Evolutionary conservation across 2,113 vertebrate genomes (phyloP).

Genomic region (Oreocharis arfaki): DNA sequence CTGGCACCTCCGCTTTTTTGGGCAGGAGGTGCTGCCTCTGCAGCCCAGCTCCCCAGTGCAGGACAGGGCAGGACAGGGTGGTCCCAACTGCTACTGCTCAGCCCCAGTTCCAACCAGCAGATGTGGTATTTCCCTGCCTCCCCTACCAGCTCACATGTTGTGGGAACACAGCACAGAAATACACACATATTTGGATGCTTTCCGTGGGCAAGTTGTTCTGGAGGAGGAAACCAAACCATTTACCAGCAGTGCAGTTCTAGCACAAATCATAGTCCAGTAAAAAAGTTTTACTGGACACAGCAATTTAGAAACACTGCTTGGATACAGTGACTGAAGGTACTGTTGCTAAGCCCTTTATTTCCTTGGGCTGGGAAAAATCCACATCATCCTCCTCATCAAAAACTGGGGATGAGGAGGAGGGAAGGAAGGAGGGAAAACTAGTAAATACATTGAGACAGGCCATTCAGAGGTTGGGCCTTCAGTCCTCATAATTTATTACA

Average conservation of each 20-base stretch:
- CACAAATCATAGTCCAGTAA: not conserved
- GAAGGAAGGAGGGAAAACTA: not conserved
- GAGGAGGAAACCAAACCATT: not conserved
- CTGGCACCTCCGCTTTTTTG: not conserved
- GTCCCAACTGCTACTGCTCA: not conserved
- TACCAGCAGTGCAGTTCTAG: not conserved
- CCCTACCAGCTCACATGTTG: not conserved
- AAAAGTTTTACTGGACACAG: constrained; percentile 6
- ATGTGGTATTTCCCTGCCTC: not conserved
- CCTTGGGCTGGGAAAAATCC: not conserved
- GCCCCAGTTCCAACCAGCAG: not conserved
- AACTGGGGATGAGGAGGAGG: not conserved
- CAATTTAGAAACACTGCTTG: not conserved
- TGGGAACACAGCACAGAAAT: not conserved
- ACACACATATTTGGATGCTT: not conserved
- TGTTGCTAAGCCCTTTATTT: not conserved
- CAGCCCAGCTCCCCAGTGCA: not conserved
- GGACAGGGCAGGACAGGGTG: not conserved
- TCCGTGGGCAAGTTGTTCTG: not conserved
- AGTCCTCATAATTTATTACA: not conserved
- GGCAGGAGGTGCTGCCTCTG: not conserved
- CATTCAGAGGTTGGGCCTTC: not conserved
- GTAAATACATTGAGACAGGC: not conserved
- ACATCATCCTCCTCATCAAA: not conserved
- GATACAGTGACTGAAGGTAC: not conserved